A percentile compares a stretch with the other conserved stretches of the same genome.
Evolutionary conservation across 1,140 invertebrate genomes (phyloP).

Genomic region (Danaus plexippus): DNA sequence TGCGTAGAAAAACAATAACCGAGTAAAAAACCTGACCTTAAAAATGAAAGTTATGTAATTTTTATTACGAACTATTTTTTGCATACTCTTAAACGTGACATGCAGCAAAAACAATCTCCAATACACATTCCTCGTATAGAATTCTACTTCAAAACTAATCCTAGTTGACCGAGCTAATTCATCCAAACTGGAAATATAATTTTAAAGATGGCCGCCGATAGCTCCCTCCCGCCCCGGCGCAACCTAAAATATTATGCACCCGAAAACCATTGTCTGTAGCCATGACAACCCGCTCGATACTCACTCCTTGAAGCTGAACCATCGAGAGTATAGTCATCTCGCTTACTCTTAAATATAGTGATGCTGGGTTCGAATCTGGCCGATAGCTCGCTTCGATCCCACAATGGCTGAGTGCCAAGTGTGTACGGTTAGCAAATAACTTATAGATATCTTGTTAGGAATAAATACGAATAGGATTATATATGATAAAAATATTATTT

Average conservation of each 20-base stretch:
- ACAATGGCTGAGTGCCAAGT: constrained; percentile 59
- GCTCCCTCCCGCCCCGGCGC: constrained; percentile 49
- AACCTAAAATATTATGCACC: constrained; percentile 73
- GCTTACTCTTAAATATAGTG: constrained; percentile 52
- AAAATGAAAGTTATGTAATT: no score
- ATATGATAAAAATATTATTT: neutral
- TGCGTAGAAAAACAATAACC: no score
- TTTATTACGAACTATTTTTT: no score
- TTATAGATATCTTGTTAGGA: constrained; percentile 50
- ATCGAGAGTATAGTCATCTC: constrained; percentile 58
- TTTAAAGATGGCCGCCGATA: constrained; percentile 68
- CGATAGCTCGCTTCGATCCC: constrained; percentile 37
- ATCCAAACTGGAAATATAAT: constrained; percentile 66
- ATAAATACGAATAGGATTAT: constrained; percentile 11
- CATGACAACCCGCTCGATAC: constrained; percentile 69
- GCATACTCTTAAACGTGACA: no score
- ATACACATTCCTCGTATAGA: no score
- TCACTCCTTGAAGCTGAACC: constrained; percentile 40
- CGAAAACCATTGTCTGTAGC: constrained; percentile 71
- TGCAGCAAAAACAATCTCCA: no score
- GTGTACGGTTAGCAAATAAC: constrained; percentile 50
- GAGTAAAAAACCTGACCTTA: no score
- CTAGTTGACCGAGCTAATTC: constrained; percentile 49
- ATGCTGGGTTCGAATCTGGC: constrained; percentile 53
- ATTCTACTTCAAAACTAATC: constrained; percentile 14